Conservation (phyloP, 2,888 invertebrate genomes). For the Amphiduros pacificus region DNA sequence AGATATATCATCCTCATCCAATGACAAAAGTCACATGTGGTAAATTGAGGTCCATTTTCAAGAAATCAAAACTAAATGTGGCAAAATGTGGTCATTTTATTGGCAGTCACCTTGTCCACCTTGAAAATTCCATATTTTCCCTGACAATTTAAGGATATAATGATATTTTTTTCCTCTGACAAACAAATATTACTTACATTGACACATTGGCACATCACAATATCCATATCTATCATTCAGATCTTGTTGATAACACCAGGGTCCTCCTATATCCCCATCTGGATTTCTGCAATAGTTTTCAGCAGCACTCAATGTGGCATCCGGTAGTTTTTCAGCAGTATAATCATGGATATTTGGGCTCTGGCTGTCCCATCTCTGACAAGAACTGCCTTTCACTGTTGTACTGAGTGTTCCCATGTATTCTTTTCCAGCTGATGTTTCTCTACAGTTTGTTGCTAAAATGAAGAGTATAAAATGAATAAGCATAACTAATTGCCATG, state of each 20-base stretch:
- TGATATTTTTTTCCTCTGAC: too few relatives aligned
- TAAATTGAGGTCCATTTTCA: too few relatives aligned
- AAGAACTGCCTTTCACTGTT: neutral
- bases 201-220: constrained; percentile 1
- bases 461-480: too few relatives aligned
- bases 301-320: constrained; percentile 68
- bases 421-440: neutral
- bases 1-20: too few relatives aligned
- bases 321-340: neutral
- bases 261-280: constrained; percentile 60
- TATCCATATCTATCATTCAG: neutral
- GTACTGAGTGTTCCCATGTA: constrained; percentile 1
- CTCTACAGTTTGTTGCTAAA: constrained; percentile 3
- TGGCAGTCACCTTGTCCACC: too few relatives aligned
- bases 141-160: too few relatives aligned
- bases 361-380: constrained; percentile 14
- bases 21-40: too few relatives aligned
- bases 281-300: constrained; percentile 91
- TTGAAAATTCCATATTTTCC: too few relatives aligned
- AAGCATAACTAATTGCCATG: too few relatives aligned
- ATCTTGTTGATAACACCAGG: neutral
- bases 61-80: too few relatives aligned
- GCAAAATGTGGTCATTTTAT: too few relatives aligned
- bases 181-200: too few relatives aligned
- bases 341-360: constrained; percentile 8